Evolutionary conservation across 2,797 vertebrate species (phyloP).

Genomic region (Myotis daubentonii): DNA sequence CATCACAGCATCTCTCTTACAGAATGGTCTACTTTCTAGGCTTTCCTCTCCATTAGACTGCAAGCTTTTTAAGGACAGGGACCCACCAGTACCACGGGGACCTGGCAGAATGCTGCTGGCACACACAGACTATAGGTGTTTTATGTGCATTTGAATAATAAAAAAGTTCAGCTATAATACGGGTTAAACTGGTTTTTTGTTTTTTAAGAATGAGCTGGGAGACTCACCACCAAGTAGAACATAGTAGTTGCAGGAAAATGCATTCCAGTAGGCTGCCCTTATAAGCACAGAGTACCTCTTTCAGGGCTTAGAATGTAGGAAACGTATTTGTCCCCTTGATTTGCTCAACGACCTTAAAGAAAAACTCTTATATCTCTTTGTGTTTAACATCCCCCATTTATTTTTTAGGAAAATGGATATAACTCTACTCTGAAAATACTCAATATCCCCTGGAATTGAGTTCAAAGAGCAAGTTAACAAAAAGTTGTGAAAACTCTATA

Average conservation of each 20-base stretch:
- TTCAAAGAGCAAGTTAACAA: slow-evolving; percentile 2
- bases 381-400: neutral
- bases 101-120: neutral
- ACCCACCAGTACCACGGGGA: neutral
- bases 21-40: neutral
- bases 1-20: neutral
- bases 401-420: slow-evolving; percentile 32
- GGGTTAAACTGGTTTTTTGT: neutral
- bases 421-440: slow-evolving; percentile 4
- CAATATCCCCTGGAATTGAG: neutral
- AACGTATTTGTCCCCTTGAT: neutral
- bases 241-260: neutral
- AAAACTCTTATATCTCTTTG: neutral
- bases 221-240: neutral
- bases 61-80: neutral
- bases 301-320: neutral
- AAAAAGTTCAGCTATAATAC: neutral
- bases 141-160: neutral
- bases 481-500: no score
- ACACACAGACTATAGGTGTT: neutral
- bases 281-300: neutral
- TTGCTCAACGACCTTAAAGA: slow-evolving; percentile 13
- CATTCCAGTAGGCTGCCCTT: neutral
- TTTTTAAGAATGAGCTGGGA: neutral
- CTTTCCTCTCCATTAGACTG: neutral